Conservation (phyloP, 2,888 invertebrate genomes). For the Oscheius sp. region DNA sequence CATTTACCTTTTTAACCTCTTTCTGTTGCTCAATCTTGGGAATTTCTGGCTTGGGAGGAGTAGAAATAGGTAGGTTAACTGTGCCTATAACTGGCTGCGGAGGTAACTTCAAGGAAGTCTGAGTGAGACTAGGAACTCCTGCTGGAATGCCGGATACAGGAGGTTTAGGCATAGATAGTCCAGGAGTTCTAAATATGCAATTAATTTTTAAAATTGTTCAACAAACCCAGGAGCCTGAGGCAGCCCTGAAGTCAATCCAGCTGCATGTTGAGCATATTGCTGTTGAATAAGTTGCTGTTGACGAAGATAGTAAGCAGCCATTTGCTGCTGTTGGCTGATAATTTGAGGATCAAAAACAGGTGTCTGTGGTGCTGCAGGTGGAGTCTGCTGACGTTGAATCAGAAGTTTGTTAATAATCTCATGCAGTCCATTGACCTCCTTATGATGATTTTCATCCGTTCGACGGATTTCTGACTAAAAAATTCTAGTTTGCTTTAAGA, state of each 20-base stretch:
- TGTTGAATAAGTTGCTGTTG: background rate
- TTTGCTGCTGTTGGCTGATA: constrained; percentile 18
- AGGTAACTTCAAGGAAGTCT: background rate
- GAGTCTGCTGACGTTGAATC: background rate
- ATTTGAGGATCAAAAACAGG: background rate
- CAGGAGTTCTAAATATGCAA: no score
- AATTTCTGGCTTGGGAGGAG: background rate
- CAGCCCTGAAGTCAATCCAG: background rate
- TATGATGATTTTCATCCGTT: constrained; percentile 35
- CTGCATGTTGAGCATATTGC: background rate
- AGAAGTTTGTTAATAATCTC: constrained; percentile 36
- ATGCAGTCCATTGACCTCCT: constrained; percentile 44
- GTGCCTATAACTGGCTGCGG: constrained; percentile 7
- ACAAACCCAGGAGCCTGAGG: background rate
- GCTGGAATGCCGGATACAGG: no score
- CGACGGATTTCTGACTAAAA: constrained; percentile 6
- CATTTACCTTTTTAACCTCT: constrained; percentile 13
- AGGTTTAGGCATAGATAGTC: no score
- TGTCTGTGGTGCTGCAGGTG: background rate
- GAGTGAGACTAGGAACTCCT: no score
- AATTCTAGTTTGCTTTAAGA: background rate
- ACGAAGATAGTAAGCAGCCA: background rate
- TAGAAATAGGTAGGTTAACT: constrained; percentile 8
- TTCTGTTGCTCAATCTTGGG: constrained; percentile 3
- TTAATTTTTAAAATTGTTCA: no score